Evolutionary conservation across 2,113 vertebrate genomes (phyloP).

Genomic region (Donacobius atricapilla): DNA sequence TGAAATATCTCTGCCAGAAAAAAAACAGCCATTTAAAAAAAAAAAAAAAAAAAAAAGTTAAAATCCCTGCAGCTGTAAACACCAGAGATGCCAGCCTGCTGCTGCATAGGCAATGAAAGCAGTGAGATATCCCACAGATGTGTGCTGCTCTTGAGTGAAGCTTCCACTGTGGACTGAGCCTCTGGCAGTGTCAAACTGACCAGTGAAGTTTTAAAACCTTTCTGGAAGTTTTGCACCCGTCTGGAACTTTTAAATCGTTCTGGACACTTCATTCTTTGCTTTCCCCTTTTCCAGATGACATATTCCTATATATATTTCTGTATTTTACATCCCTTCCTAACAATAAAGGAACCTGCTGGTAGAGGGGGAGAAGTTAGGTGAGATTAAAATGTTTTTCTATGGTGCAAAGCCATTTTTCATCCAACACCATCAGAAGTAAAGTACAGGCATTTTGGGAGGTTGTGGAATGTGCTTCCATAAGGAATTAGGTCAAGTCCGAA

Average conservation of each 20-base stretch:
- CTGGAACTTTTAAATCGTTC: background rate
- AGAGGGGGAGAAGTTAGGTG: background rate
- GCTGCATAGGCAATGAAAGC: fast-evolving
- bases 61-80: no score
- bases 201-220: background rate
- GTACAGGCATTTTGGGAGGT: background rate
- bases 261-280: background rate
- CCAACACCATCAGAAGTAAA: background rate
- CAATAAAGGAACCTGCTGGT: background rate
- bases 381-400: background rate
- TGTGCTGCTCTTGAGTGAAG: background rate
- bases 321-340: background rate
- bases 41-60: no score
- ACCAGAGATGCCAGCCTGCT: background rate
- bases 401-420: background rate
- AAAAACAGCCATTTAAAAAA: background rate
- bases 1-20: background rate
- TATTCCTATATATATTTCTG: background rate
- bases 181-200: background rate
- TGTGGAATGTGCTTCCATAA: background rate
- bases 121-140: fast-evolving
- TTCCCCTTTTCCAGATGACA: background rate
- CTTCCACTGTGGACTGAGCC: background rate
- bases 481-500: background rate
- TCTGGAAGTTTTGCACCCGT: background rate